These are phyloP conservation scores for Mormyrus lacerda DNA, from an alignment of 2,113 vertebrate genomes.

Conservation along the genomic window DNA sequence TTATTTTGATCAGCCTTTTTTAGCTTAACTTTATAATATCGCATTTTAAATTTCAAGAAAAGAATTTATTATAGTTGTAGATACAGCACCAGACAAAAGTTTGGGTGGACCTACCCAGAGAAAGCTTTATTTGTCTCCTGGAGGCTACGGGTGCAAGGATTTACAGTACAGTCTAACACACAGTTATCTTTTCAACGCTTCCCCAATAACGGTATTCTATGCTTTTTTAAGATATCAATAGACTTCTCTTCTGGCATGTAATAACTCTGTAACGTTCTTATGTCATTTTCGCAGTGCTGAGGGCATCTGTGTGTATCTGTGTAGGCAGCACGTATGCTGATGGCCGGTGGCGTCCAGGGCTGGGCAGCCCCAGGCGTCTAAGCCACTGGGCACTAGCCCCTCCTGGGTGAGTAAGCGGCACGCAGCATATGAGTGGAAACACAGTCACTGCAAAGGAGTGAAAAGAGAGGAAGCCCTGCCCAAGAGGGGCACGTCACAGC, in stretches of 20 bases:
- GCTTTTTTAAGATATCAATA: background rate
- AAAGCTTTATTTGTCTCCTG: too few species aligned
- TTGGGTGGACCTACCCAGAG: background rate
- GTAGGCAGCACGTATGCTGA: background rate
- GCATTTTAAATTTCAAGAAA: background rate
- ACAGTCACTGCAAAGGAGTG: background rate
- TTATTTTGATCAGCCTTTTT: background rate
- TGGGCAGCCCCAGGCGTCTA: background rate
- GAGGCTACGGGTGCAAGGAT: too few species aligned
- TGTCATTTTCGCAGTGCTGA: background rate
- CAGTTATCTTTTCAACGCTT: background rate
- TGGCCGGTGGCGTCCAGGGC: background rate
- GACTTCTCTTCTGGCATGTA: background rate
- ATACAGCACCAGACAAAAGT: background rate
- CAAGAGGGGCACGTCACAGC: background rate
- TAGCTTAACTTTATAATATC: background rate
- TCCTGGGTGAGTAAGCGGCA: background rate
- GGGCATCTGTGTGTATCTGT: background rate
- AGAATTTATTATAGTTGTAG: background rate
- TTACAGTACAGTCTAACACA: background rate
- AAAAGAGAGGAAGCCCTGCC: background rate
- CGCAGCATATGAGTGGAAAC: background rate
- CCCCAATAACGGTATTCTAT: background rate
- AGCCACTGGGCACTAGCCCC: background rate
- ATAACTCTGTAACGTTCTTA: background rate